Conservation (phyloP, 2,797 vertebrate species). For the Zalophus californianus region DNA sequence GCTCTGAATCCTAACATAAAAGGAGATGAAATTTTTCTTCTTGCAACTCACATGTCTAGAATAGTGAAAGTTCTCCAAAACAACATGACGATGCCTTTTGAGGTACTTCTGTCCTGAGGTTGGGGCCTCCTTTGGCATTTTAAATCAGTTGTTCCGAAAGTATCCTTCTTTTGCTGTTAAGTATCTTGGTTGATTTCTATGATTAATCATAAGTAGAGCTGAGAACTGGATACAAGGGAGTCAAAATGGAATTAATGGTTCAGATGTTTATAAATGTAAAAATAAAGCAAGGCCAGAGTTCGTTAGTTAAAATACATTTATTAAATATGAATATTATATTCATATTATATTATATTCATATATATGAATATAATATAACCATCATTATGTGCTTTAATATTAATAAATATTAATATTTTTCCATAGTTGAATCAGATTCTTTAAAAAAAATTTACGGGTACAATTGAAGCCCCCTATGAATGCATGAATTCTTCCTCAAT, state of each 20-base stretch:
- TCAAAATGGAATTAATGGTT: background rate
- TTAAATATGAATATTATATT: slow-evolving; percentile 1
- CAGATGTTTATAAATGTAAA: slow-evolving; percentile 32
- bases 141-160: background rate
- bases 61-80: background rate
- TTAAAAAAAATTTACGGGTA: background rate
- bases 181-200: background rate
- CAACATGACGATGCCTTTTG: background rate
- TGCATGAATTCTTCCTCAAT: background rate
- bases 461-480: background rate
- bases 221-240: background rate
- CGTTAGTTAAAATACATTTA: background rate
- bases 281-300: slow-evolving; percentile 1
- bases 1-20: background rate
- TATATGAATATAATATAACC: too few species aligned
- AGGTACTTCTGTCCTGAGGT: background rate
- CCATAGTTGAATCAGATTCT: background rate
- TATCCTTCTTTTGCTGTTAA: background rate
- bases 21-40: background rate
- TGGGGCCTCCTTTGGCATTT: background rate
- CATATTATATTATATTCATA: too few species aligned
- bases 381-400: background rate
- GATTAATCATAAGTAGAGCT: background rate
- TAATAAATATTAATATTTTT: background rate
- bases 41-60: background rate